Evolutionary conservation across 30 jellyfish, hydroid and myxozoan genomes (phyloP), one percentile per base, ranked within the genome.

Genomic region (Aurelia sp.): DNA sequence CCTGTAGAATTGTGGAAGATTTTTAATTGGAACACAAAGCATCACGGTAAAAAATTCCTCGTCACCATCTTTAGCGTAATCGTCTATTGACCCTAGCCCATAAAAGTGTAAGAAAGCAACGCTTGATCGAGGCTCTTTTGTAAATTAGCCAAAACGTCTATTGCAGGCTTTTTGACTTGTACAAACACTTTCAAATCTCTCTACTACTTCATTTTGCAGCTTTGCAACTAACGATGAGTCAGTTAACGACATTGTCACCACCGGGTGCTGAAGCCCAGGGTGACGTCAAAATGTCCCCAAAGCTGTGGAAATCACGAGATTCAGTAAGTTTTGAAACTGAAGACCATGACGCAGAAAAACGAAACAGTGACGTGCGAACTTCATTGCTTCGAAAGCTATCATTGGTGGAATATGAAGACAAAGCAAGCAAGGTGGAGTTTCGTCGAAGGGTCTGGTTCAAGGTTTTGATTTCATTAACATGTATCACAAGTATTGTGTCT

Each of bases 401-500:
- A 3, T 70, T 82, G 71, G 91, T 20, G 15, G 93, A 62, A 65
- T 41, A 59, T 10, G 83, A 84, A 16, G 75, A 70, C 11, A 23
- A 31, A 40, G 64, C 44, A 20, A 47, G 40, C 64, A 61, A 16
- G 12, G 31, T 82, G 59, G 91, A 69, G 23, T 84, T 84, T 60
- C 97, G 98, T 27, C 86, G 93, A 20, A 72, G 65, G 71, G 1
- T 82, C 22, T 87, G 97, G 97, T 94, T 94, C 85, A 74, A 67
- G 27, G 22, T 69, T 7, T 27, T 90, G 50, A 85, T 94, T 19
- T 67, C 94, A 4, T 30, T 66, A 12, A 71, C 93, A 4, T 89
- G 99, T 78, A 71, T 94, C 16, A 70, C 90, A 23, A 94, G 96
- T 64, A 78, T 94, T 48, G 77, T 81, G 3, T 89, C 99, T 1